phyloP scores from a whole-genome alignment of 2,797 vertebrate species.

The Betta splendens region DNA sequence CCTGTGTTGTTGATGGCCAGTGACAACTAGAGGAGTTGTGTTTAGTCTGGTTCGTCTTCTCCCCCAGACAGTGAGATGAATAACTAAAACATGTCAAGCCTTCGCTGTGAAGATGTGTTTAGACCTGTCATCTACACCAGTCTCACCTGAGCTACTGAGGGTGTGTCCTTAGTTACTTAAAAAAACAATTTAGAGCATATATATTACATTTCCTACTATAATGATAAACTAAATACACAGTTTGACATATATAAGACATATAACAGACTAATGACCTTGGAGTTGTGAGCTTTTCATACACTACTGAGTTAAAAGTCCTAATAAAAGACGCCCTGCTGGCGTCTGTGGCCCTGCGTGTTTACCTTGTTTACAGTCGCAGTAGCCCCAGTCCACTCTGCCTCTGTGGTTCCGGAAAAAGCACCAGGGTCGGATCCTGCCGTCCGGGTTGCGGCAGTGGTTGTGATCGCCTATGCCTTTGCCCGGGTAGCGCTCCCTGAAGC shows the following conservation, averaged over 20 bases:
- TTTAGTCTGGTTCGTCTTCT: background rate
- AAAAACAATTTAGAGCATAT: conserved; percentile 2
- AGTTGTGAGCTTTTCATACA: no score
- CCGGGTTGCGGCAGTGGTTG: conserved; percentile 86
- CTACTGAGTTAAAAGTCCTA: background rate
- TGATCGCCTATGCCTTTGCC: conserved; percentile 82
- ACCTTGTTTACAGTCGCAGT: conserved; percentile 90
- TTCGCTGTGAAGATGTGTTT: conserved; percentile 35
- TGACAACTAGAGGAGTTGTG: background rate
- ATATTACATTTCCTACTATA: background rate
- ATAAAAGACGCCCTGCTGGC: background rate
- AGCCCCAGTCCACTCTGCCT: conserved; percentile 86
- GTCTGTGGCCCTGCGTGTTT: conserved; percentile 48
- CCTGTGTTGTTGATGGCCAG: background rate
- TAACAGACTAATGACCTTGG: no score
- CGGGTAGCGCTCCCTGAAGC: conserved; percentile 78
- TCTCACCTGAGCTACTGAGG: conserved; percentile 19
- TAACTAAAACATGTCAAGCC: conserved; percentile 15
- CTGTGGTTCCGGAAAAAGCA: conserved; percentile 82
- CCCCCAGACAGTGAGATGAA: background rate
- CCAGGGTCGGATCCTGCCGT: conserved; percentile 85
- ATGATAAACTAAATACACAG: no score
- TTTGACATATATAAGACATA: no score
- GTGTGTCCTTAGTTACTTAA: conserved; percentile 21
- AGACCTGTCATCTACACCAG: conserved; percentile 33